Evolutionary conservation across 1,140 invertebrate species (phyloP).

Genomic region (Solenopsis fugax): DNA sequence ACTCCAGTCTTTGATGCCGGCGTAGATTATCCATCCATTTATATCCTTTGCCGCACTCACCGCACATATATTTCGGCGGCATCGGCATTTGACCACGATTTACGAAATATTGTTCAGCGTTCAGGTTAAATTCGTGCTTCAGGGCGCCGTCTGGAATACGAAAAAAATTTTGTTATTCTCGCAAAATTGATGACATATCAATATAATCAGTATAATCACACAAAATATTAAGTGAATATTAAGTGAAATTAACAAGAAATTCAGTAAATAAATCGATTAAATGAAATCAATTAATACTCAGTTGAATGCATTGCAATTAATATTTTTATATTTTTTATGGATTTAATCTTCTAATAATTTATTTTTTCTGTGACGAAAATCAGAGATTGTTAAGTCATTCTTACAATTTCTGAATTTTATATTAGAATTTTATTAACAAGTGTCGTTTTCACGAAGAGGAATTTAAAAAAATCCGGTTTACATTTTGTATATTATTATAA

Average conservation of each 20-base stretch:
- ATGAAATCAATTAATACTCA: not conserved
- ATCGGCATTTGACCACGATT: constrained; percentile 18
- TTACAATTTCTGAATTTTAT: not conserved
- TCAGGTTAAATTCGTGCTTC: constrained; percentile 34
- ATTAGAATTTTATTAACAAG: not conserved
- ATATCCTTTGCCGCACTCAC: constrained; percentile 78
- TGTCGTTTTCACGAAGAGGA: not conserved
- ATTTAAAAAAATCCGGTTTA: no score
- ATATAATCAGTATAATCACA: not conserved
- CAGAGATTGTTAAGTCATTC: not conserved
- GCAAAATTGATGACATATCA: not conserved
- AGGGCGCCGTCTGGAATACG: constrained; percentile 50
- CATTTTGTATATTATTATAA: no score
- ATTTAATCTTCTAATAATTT: not conserved
- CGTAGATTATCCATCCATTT: constrained; percentile 77
- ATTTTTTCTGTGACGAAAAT: not conserved
- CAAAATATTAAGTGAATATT: not conserved
- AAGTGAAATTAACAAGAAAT: not conserved
- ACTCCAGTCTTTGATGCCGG: constrained; percentile 85
- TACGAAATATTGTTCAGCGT: not conserved
- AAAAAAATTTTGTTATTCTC: constrained; percentile 46
- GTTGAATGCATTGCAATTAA: not conserved
- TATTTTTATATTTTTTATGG: not conserved
- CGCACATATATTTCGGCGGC: constrained; percentile 67
- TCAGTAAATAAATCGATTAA: not conserved